Conservation (phyloP, 2,113 vertebrate species). For the Ancistrus triradiatus region DNA sequence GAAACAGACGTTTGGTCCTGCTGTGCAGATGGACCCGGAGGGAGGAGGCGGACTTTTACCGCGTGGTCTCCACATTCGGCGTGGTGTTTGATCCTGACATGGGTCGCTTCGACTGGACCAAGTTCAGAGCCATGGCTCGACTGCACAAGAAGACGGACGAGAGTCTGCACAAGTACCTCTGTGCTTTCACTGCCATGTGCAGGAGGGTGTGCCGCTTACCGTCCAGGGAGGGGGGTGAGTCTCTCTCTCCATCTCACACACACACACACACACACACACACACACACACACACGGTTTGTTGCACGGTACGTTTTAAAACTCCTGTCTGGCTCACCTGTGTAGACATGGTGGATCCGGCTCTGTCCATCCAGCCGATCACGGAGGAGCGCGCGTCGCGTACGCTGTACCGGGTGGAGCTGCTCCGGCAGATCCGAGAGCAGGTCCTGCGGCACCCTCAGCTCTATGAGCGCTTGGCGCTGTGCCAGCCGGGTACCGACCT, state of each 20-base stretch:
- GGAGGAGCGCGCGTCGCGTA: constrained; percentile 94
- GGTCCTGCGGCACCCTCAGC: constrained; percentile 82
- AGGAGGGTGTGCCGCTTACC: constrained; percentile 91
- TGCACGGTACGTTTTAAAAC: neutral
- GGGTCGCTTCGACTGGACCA: constrained; percentile 93
- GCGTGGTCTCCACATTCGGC: constrained; percentile 96
- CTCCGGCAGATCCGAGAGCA: constrained; percentile 95
- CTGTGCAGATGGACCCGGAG: constrained; percentile 88
- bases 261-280: too few relatives aligned
- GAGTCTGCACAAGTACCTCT: constrained; percentile 94
- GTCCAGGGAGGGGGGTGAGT: constrained; percentile 85
- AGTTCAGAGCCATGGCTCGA: constrained; percentile 95
- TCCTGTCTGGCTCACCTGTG: constrained; percentile 12
- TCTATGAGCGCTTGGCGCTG: constrained; percentile 84
- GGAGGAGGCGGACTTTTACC: constrained; percentile 97
- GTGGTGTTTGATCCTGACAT: constrained; percentile 93
- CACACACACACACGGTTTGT: too few relatives aligned
- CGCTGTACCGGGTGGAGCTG: constrained; percentile 91
- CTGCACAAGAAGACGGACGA: constrained; percentile 97
- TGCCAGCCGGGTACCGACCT: constrained; percentile 91
- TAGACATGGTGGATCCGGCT: constrained; percentile 83
- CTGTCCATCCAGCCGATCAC: constrained; percentile 96
- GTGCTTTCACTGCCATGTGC: constrained; percentile 94
- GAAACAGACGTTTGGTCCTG: too few relatives aligned
- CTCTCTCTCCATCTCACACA: too few relatives aligned